A percentile compares a stretch with the other conserved stretches of the same genome.
Conservation (phyloP, 1,140 invertebrate genomes). For the Coptotermes formosanus region DNA sequence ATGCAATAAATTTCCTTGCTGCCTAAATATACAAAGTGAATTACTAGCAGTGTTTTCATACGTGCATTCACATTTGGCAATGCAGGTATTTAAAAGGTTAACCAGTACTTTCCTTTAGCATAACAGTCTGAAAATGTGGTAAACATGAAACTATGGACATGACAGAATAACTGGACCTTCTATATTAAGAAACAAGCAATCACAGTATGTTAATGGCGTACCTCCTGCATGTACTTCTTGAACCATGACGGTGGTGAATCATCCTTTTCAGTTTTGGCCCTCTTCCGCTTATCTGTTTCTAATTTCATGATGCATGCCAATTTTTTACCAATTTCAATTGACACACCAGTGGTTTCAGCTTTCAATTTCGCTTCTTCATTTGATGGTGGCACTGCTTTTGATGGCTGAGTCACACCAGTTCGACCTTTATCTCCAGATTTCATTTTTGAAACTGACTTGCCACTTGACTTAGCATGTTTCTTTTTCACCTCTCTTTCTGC, state of each 20-base stretch:
- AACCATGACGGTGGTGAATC: constrained; percentile 45
- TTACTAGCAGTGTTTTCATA: too few species aligned
- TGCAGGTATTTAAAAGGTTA: too few species aligned
- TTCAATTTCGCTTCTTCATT: not conserved
- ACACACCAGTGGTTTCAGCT: not conserved
- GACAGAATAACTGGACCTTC: too few species aligned
- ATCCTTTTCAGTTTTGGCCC: constrained; percentile 21
- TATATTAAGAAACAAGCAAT: too few species aligned
- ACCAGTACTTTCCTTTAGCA: too few species aligned
- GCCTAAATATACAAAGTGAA: too few species aligned
- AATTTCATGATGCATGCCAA: not conserved
- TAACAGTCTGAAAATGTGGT: too few species aligned
- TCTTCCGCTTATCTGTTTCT: constrained; percentile 20
- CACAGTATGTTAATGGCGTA: constrained; percentile 23
- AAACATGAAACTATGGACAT: too few species aligned
- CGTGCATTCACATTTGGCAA: too few species aligned
- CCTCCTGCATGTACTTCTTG: constrained; percentile 42
- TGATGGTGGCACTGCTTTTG: not conserved
- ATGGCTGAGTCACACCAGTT: not conserved
- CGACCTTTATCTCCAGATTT: not conserved
- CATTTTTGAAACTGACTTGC: not conserved
- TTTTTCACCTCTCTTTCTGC: not conserved
- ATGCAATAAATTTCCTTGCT: too few species aligned
- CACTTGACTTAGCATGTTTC: not conserved
- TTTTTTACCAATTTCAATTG: not conserved